These are phyloP conservation scores for Serranochromis macrocephalus DNA, from an alignment of 2,113 vertebrate species.

Conservation along the genomic window DNA sequence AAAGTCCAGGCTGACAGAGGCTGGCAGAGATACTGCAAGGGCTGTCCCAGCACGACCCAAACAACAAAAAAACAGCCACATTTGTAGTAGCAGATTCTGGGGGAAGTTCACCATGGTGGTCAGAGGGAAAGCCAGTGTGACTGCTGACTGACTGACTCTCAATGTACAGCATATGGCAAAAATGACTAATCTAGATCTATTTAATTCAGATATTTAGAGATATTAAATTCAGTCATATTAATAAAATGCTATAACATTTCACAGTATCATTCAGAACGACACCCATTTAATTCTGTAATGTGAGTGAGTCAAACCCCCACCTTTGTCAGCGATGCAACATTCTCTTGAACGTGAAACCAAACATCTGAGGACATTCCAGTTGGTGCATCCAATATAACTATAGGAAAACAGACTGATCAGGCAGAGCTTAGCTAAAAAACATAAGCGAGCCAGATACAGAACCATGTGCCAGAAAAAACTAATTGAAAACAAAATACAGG, in stretches of 20 bases:
- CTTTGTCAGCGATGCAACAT: slow-evolving; percentile 65
- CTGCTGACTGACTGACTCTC: not conserved
- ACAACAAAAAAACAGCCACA: slow-evolving; percentile 1
- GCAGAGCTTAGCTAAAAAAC: not conserved
- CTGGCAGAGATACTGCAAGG: slow-evolving; percentile 23
- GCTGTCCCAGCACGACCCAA: slow-evolving; percentile 4
- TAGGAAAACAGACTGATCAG: not conserved
- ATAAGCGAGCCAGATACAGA: not conserved
- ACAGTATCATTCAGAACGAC: not conserved
- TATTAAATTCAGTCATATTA: not conserved
- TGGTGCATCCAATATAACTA: slow-evolving; percentile 75
- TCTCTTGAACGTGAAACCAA: slow-evolving; percentile 74
- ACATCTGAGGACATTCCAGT: slow-evolving; percentile 75
- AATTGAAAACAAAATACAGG: not conserved
- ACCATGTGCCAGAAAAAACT: not conserved
- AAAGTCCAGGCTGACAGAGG: slow-evolving; percentile 21
- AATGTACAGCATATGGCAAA: not conserved
- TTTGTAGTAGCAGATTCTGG: not conserved
- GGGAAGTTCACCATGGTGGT: not conserved
- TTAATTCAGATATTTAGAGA: not conserved
- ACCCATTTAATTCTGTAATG: not conserved
- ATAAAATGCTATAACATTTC: not conserved
- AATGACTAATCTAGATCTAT: not conserved
- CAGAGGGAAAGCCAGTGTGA: not conserved
- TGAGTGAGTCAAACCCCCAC: slow-evolving; percentile 27